Evolutionary conservation across 2,113 vertebrate genomes (phyloP).

Genomic region (Caloenas nicobarica): DNA sequence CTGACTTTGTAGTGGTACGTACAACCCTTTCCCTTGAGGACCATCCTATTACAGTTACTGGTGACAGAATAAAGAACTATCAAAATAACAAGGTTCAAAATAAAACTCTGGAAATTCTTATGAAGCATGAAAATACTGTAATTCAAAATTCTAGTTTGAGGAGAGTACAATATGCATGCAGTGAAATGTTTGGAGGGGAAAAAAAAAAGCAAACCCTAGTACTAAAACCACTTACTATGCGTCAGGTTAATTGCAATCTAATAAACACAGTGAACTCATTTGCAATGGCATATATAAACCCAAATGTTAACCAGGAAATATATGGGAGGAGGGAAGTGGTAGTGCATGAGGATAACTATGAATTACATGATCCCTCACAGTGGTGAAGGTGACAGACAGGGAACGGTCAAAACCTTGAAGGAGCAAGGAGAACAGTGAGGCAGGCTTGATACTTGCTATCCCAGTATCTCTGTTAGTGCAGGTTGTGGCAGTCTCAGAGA

Average conservation of each 20-base stretch:
- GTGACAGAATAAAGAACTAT: conserved; percentile 21
- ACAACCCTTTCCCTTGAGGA: neutral
- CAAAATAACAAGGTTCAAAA: conserved; percentile 29
- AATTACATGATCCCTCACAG: neutral
- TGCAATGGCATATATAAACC: neutral
- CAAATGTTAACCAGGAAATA: neutral
- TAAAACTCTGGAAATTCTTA: neutral
- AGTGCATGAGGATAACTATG: accelerated
- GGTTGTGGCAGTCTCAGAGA: neutral
- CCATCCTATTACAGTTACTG: neutral
- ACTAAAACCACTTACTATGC: neutral
- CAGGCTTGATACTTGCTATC: neutral
- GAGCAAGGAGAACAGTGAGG: neutral
- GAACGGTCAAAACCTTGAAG: neutral
- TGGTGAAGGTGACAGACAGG: neutral
- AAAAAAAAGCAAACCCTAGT: neutral
- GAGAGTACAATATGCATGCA: neutral
- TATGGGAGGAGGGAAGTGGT: neutral
- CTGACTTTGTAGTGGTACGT: neutral
- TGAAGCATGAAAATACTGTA: neutral
- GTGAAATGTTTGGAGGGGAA: neutral
- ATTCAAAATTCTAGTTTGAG: neutral
- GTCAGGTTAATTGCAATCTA: neutral
- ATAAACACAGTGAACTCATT: neutral
- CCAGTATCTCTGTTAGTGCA: neutral